A percentile compares a stretch with the other conserved stretches of the same genome.
Conservation (phyloP, 2,888 invertebrate genomes). For the Marasmarcha lunaedactyla region DNA sequence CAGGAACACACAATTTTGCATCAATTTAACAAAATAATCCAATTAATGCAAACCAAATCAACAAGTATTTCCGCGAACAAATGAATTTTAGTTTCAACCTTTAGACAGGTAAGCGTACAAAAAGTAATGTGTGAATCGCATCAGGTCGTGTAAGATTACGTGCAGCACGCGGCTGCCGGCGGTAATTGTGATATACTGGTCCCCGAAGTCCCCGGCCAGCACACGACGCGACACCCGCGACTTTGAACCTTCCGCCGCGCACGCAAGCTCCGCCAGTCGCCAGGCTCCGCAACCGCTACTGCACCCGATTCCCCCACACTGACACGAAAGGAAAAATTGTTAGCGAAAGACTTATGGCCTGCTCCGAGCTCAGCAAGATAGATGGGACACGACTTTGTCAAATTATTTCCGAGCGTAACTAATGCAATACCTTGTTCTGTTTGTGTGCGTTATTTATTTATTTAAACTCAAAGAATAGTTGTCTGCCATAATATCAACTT, state of each 20-base stretch:
- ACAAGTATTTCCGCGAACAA: no score
- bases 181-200: slow-evolving; percentile 60
- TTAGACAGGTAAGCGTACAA: slow-evolving; percentile 13
- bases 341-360: slow-evolving; percentile 29
- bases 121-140: slow-evolving; percentile 7
- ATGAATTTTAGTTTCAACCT: neutral
- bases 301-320: neutral
- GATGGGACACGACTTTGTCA: slow-evolving; percentile 9
- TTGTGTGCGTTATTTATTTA: no score
- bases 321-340: slow-evolving; percentile 21
- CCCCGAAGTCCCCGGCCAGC: slow-evolving; percentile 29
- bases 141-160: slow-evolving; percentile 19
- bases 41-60: no score
- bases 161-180: slow-evolving; percentile 29
- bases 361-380: slow-evolving; percentile 16
- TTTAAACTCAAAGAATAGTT: no score
- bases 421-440: neutral
- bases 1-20: no score
- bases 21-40: no score
- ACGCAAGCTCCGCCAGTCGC: no score
- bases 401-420: slow-evolving; percentile 1
- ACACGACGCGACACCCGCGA: neutral
- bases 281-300: slow-evolving; percentile 9
- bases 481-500: no score
- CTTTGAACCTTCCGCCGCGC: neutral